Evolutionary conservation across 2,113 vertebrate species (phyloP).

Genomic region (Tachycineta bicolor): DNA sequence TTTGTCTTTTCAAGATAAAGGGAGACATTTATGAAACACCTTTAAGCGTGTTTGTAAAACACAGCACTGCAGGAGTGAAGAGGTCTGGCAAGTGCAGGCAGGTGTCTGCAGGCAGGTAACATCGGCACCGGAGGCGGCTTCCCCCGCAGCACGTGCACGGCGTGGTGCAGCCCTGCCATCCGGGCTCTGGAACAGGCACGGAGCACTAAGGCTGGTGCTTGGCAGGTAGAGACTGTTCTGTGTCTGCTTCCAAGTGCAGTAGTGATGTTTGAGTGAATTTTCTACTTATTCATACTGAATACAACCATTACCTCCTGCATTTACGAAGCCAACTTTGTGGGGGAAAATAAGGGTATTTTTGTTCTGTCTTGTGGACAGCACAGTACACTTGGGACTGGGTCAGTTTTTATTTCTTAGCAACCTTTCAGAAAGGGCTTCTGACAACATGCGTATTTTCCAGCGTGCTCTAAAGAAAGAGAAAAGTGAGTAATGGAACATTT

Average conservation of each 20-base stretch:
- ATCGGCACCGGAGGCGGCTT: background rate
- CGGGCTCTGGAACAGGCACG: rapidly evolving
- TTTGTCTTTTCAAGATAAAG: background rate
- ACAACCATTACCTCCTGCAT: background rate
- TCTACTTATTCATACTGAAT: background rate
- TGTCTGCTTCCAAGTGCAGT: background rate
- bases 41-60: background rate
- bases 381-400: constrained; percentile 29
- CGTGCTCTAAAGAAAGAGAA: constrained; percentile 23
- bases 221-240: background rate
- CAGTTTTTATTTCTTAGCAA: constrained; percentile 57
- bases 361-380: background rate
- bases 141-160: background rate
- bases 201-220: background rate
- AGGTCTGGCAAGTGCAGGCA: background rate
- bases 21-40: background rate
- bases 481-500: constrained; percentile 50
- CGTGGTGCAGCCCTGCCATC: rapidly evolving
- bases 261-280: background rate
- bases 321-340: background rate
- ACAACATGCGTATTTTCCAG: constrained; percentile 26
- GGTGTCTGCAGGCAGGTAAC: background rate
- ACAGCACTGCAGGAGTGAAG: background rate
- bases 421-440: constrained; percentile 5
- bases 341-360: constrained; percentile 46